Evolutionary conservation across 1,140 invertebrate species (phyloP).

Genomic region (Danaus plexippus): DNA sequence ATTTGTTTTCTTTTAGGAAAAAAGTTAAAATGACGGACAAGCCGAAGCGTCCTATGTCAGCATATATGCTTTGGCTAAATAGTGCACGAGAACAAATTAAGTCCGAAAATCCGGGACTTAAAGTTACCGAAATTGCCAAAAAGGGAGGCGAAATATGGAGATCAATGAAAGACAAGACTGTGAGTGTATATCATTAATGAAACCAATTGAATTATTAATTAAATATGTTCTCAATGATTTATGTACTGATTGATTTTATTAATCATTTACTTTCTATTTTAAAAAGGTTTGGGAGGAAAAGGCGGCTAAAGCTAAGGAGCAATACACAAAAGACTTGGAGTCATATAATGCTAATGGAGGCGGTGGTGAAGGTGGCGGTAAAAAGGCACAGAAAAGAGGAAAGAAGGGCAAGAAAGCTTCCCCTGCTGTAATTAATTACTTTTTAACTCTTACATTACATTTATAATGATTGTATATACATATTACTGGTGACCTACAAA

Average conservation of each 20-base stretch:
- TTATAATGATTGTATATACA: too few species aligned
- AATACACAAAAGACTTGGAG: conserved; percentile 89
- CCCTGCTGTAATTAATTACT: conserved; percentile 49
- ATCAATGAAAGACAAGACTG: conserved; percentile 84
- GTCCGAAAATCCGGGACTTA: conserved; percentile 83
- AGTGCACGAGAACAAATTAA: conserved; percentile 86
- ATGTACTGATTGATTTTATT: conserved; percentile 1
- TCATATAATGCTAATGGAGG: conserved; percentile 86
- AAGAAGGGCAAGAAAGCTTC: conserved; percentile 71
- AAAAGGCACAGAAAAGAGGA: conserved; percentile 70
- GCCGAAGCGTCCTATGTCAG: conserved; percentile 88
- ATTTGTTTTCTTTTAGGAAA: conserved; percentile 61
- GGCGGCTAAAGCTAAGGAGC: conserved; percentile 86
- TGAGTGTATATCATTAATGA: conserved; percentile 61
- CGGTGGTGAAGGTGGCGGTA: conserved; percentile 67
- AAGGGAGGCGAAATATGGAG: conserved; percentile 91
- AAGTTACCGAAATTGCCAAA: conserved; percentile 88
- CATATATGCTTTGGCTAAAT: conserved; percentile 92
- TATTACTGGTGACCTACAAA: too few species aligned
- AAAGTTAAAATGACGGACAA: conserved; percentile 83
- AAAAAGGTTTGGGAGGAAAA: conserved; percentile 90
- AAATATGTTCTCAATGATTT: too few species aligned
- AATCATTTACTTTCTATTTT: conserved; percentile 14
- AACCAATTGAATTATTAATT: too few species aligned
- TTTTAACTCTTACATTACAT: conserved; percentile 5